phyloP scores from a whole-genome alignment of 2,888 invertebrate genomes.

The Drosophila borealis region DNA sequence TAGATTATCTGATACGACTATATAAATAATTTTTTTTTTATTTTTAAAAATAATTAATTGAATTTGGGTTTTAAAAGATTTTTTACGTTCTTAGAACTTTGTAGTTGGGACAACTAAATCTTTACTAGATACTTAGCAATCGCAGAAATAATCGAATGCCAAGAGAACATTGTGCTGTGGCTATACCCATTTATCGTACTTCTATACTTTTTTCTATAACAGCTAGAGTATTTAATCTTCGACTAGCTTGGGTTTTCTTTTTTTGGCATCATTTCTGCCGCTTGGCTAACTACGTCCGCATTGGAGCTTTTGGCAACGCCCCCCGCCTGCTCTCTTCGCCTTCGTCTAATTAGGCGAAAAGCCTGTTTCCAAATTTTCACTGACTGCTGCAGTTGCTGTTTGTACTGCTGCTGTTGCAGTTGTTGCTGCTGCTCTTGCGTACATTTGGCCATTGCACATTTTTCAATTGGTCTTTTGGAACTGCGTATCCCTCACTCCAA shows the following conservation, averaged over 20 bases:
- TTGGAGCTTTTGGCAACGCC: conserved; percentile 24
- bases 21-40: neutral
- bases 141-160: too few species aligned
- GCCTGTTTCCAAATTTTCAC: conserved; percentile 76
- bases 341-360: conserved; percentile 78
- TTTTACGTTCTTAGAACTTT: too few species aligned
- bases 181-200: too few species aligned
- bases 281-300: conserved; percentile 50
- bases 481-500: conserved; percentile 16
- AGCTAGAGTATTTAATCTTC: conserved; percentile 13
- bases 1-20: too few species aligned
- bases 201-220: too few species aligned
- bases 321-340: conserved; percentile 27
- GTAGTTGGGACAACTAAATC: too few species aligned
- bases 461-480: conserved; percentile 74
- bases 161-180: too few species aligned
- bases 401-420: conserved; percentile 23
- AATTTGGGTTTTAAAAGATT: neutral
- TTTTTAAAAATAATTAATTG: neutral
- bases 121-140: too few species aligned
- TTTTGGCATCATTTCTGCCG: conserved; percentile 57
- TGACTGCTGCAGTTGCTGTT: conserved; percentile 32
- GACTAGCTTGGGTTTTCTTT: neutral
- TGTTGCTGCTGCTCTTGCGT: conserved; percentile 38
- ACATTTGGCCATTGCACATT: conserved; percentile 74